Percentiles rank a stretch among this genome's conserved stretches.
Conservation (phyloP, 2,113 vertebrate genomes). For the Panthera uncia region DNA sequence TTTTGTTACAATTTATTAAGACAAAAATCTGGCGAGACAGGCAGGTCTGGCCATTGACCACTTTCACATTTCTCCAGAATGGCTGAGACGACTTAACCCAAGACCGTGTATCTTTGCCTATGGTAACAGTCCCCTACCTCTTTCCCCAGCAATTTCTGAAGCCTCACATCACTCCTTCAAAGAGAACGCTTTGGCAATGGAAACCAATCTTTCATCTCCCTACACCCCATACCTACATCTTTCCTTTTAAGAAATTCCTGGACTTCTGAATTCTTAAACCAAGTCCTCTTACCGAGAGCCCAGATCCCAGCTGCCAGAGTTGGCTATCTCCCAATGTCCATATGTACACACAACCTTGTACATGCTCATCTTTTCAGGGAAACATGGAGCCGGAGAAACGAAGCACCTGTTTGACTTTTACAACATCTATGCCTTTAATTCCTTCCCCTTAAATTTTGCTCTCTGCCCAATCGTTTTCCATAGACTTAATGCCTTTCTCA, state of each 20-base stretch:
- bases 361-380: neutral
- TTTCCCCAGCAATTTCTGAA: neutral
- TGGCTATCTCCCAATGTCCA: neutral
- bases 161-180: neutral
- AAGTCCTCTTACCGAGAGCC: neutral
- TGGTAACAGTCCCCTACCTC: neutral
- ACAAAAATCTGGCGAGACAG: neutral
- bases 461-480: neutral
- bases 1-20: neutral
- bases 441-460: neutral
- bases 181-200: rapidly evolving
- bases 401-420: neutral
- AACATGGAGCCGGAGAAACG: rapidly evolving
- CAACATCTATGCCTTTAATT: neutral
- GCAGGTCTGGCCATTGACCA: neutral
- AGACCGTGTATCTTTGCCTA: neutral
- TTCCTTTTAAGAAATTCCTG: neutral
- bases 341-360: neutral
- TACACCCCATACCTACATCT: neutral
- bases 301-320: neutral
- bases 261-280: neutral
- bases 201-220: neutral
- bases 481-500: neutral
- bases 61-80: neutral
- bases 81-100: neutral